These are phyloP conservation scores for Heloderma charlesbogerti DNA, from an alignment of 2,113 vertebrate genomes.

Conservation along the genomic window DNA sequence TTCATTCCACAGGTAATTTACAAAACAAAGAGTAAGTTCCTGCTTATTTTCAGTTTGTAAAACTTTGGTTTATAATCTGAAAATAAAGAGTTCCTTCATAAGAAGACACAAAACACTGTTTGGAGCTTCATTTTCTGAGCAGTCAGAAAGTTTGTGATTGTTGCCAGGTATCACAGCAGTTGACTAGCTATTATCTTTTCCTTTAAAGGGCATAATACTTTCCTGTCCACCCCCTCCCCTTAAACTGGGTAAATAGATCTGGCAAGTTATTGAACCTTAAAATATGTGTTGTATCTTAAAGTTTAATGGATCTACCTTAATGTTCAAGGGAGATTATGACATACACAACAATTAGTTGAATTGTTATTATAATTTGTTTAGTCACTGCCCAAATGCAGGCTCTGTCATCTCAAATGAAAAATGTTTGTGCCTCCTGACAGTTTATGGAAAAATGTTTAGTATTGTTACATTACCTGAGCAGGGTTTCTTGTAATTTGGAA, in stretches of 20 bases:
- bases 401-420: background rate
- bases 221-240: too few relatives aligned
- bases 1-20: background rate
- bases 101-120: background rate
- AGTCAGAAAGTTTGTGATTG: background rate
- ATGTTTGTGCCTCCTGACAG: background rate
- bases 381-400: background rate
- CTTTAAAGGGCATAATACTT: background rate
- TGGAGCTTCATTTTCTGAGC: background rate
- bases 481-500: constrained; percentile 88
- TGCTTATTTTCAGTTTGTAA: background rate
- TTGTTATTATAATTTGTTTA: background rate
- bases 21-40: background rate
- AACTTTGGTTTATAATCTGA: background rate
- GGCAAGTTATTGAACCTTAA: background rate
- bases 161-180: background rate
- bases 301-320: background rate
- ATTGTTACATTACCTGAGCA: constrained; percentile 86
- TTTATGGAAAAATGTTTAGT: constrained; percentile 5
- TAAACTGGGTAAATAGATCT: background rate
- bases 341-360: background rate
- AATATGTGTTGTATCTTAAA: background rate
- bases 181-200: background rate
- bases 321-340: background rate
- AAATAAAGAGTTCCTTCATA: background rate